Evolutionary conservation across 1,140 invertebrate species (phyloP), one percentile per base, ranked within the genome.

Genomic region (Zeugodacus cucurbitae): DNA sequence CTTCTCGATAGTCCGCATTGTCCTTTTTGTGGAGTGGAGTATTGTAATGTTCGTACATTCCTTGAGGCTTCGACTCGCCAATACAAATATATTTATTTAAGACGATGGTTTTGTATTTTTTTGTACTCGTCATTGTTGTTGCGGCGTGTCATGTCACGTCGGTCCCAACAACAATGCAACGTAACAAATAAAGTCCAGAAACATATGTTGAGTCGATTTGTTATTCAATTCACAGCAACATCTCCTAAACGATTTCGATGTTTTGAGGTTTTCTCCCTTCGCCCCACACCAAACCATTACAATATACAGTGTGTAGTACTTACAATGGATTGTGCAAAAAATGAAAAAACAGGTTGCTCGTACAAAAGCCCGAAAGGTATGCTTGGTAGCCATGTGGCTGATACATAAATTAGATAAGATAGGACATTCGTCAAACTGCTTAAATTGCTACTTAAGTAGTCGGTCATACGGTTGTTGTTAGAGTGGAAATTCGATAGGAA

Each of bases 181-280:
- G 29, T 67, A 67, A 17, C 64, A 67, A 67, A 67, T 67, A 67
- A 32, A 67, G 29, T 67, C 64, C 26, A 26, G 29, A 67, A 34
- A 67, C 64, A 67, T 67, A 67, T 67, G 64, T 67, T 67, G 64
- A 67, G 64, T 67, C 64, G 32, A 67, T 67, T 67, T 67, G 29
- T 67, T 67, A 67, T 67, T 67, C 64, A 29, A 67, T 67, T 32
- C 64, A 67, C 64, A 67, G 29, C 64, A 67, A 67, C 64, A 32
- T 67, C 64, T 67, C 64, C 29, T 67, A 34, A 67, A 67, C 26
- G 64, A 32, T 34, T 67, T 32, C 64, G 29, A 34, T 32, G 64
- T 67, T 34, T 67, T 67, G 64, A 29, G 64, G 64, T 14, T 67
- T 67, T 34, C n/a, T 67, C 26, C 7, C 26, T 32, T 67, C 11